Evolutionary conservation across 2,888 invertebrate species (phyloP).

Genomic region (Antitype chi): DNA sequence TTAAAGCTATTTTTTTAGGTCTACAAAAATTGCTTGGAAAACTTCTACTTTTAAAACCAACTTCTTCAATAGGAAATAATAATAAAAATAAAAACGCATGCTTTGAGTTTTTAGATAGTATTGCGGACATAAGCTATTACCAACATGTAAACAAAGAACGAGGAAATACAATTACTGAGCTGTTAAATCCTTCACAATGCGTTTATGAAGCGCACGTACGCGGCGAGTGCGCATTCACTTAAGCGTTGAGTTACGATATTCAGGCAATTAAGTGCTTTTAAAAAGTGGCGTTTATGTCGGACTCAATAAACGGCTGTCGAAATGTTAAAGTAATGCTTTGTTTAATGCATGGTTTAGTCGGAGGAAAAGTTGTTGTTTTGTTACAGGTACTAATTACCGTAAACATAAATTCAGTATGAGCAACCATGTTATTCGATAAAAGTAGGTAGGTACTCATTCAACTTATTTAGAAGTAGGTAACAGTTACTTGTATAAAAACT

Average conservation of each 20-base stretch:
- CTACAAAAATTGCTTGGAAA: neutral
- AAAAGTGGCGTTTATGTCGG: constrained; percentile 29
- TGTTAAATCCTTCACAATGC: constrained; percentile 11
- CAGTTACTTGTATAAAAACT: neutral
- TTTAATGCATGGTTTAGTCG: constrained; percentile 1
- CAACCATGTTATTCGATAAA: neutral
- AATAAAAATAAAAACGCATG: neutral
- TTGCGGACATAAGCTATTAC: constrained; percentile 33
- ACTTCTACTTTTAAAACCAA: neutral
- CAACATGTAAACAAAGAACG: constrained; percentile 26
- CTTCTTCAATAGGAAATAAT: neutral
- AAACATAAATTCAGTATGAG: neutral
- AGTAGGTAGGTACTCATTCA: neutral
- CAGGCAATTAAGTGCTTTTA: constrained; percentile 38
- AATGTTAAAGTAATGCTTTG: constrained; percentile 31
- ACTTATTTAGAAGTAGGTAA: neutral
- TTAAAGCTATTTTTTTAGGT: neutral
- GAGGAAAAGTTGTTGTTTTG: neutral
- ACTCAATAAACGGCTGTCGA: constrained; percentile 48
- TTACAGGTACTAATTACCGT: neutral
- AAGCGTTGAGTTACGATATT: constrained; percentile 46
- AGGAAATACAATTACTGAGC: constrained; percentile 41
- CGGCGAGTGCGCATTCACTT: constrained; percentile 27
- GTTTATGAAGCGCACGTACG: constrained; percentile 15
- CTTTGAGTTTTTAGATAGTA: neutral